phyloP scores from a whole-genome alignment of 2,113 vertebrate species.

The Neotragus pygmaeus region DNA sequence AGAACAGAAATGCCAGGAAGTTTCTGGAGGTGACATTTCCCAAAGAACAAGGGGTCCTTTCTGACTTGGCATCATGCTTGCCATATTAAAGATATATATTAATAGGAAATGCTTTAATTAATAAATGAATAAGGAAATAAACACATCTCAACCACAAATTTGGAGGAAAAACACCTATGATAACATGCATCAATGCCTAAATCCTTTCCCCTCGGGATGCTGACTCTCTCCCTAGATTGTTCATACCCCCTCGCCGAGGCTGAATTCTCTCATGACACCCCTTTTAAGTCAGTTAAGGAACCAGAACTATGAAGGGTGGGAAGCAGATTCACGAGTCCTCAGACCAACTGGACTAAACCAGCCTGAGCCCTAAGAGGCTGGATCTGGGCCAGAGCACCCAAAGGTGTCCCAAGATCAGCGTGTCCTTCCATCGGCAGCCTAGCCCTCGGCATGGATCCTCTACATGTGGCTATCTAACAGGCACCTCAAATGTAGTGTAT shows the following conservation, averaged over 20 bases:
- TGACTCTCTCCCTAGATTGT: neutral
- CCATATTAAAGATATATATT: neutral
- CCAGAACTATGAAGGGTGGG: neutral
- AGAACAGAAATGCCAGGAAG: neutral
- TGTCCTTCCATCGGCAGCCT: neutral
- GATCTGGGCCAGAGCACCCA: neutral
- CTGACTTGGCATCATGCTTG: neutral
- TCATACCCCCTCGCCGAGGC: neutral
- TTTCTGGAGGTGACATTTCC: neutral
- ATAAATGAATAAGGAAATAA: neutral
- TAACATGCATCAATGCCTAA: neutral
- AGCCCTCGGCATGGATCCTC: too few relatives aligned
- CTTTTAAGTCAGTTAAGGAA: conserved; percentile 3
- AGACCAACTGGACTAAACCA: neutral
- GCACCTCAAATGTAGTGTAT: neutral
- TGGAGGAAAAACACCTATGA: neutral
- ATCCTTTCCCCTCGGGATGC: neutral
- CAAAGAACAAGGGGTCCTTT: conserved; percentile 17
- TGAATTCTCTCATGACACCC: neutral
- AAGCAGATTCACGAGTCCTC: neutral
- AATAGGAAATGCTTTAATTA: neutral
- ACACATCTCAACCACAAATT: neutral
- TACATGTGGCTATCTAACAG: neutral
- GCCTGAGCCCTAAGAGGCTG: neutral
- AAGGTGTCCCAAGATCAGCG: neutral